A percentile compares a stretch with the other conserved stretches of the same genome.
phyloP scores from a whole-genome alignment of 2,113 vertebrate species.

The Crypturellus undulatus region DNA sequence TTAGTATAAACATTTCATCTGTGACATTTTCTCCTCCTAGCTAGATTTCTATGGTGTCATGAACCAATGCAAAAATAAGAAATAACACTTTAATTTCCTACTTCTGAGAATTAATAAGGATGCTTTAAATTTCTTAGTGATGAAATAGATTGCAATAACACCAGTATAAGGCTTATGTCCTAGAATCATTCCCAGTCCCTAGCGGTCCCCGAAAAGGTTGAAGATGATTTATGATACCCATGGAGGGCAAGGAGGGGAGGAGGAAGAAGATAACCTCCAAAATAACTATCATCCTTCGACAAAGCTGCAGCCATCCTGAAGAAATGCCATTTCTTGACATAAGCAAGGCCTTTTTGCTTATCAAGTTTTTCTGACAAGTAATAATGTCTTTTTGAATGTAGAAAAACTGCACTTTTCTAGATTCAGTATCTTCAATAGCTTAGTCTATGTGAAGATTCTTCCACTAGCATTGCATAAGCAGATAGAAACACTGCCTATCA shows the following conservation, averaged over 20 bases:
- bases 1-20: not conserved
- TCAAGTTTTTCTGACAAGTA: not conserved
- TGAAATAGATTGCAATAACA: not conserved
- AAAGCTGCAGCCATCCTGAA: not conserved
- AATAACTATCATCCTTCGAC: not conserved
- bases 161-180: not conserved
- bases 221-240: not conserved
- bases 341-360: not conserved
- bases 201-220: not conserved
- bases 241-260: too few species aligned
- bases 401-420: not conserved
- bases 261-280: not conserved
- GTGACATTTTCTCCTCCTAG: not conserved
- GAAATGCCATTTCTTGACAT: not conserved
- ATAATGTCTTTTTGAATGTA: not conserved
- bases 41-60: not conserved
- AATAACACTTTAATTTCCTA: not conserved
- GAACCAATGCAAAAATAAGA: not conserved
- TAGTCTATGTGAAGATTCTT: not conserved
- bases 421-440: not conserved
- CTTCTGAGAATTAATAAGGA: not conserved
- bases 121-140: not conserved
- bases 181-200: not conserved
- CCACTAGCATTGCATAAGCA: not conserved
- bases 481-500: not conserved